These are phyloP conservation scores for Drosophila sordidula DNA, from an alignment of 2,888 invertebrate species.

Conservation along the genomic window DNA sequence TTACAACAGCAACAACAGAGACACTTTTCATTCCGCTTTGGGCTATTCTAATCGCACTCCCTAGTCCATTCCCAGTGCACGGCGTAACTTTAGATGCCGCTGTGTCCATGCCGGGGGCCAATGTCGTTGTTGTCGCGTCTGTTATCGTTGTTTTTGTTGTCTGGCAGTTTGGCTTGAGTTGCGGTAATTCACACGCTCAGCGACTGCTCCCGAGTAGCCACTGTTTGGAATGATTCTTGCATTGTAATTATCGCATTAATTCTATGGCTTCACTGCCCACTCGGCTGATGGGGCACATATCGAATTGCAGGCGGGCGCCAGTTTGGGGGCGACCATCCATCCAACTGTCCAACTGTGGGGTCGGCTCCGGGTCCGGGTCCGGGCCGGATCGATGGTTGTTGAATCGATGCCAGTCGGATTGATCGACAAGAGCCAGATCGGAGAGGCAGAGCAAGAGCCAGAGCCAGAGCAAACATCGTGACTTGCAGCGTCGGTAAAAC, in stretches of 20 bases:
- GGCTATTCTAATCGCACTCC: constrained; percentile 40
- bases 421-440: constrained; percentile 38
- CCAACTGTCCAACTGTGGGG: constrained; percentile 12
- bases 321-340: constrained; percentile 22
- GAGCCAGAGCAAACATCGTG: constrained; percentile 62
- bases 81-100: constrained; percentile 49
- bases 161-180: constrained; percentile 34
- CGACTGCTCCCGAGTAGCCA: constrained; percentile 22
- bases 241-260: constrained; percentile 78
- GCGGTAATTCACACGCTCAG: constrained; percentile 67
- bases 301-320: constrained; percentile 64
- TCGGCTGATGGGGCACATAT: constrained; percentile 30
- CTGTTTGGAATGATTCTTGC: constrained; percentile 63
- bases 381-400: neutral
- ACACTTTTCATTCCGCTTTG: constrained; percentile 36
- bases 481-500: constrained; percentile 78
- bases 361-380: constrained; percentile 2
- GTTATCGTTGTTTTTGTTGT: constrained; percentile 12
- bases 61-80: constrained; percentile 3
- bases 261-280: constrained; percentile 69
- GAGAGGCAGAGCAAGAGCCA: neutral
- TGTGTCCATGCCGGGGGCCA: constrained; percentile 31
- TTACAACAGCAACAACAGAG: neutral
- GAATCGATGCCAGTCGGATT: constrained; percentile 32
- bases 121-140: constrained; percentile 2